phyloP scores from a whole-genome alignment of 2,797 vertebrate species.

The Spheniscus humboldti region DNA sequence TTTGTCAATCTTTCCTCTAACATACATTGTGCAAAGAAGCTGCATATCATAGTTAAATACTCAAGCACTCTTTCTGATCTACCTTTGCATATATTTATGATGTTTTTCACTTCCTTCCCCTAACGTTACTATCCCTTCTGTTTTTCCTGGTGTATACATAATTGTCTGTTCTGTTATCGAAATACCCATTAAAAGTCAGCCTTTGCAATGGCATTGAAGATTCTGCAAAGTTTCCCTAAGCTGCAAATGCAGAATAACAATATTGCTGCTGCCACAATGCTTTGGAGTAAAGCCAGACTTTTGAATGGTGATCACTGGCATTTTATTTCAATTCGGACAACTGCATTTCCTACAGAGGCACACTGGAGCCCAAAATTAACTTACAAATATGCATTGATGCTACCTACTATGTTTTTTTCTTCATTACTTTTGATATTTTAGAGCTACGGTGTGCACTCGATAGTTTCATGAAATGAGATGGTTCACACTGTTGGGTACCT shows the following conservation, averaged over 20 bases:
- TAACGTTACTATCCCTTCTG: background rate
- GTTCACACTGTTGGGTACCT: background rate
- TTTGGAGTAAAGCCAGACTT: background rate
- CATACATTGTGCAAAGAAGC: background rate
- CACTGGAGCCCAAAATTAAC: background rate
- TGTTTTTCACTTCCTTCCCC: background rate
- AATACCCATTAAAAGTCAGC: background rate
- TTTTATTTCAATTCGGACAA: background rate
- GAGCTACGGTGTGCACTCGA: background rate
- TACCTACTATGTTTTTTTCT: background rate
- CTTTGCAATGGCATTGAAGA: background rate
- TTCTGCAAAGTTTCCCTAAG: background rate
- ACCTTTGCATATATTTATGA: background rate
- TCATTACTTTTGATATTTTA: background rate
- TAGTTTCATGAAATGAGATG: background rate
- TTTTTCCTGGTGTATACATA: background rate
- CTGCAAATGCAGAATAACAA: background rate
- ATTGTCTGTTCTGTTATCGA: background rate
- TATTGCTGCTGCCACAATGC: background rate
- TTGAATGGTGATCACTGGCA: background rate
- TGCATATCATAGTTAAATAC: background rate
- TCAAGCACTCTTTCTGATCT: background rate
- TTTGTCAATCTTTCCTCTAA: background rate
- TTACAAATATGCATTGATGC: background rate
- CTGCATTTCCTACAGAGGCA: background rate